Evolutionary conservation across 92 coral and sea anemone genomes (phyloP).

Genomic region (Palythoa grandiflora): DNA sequence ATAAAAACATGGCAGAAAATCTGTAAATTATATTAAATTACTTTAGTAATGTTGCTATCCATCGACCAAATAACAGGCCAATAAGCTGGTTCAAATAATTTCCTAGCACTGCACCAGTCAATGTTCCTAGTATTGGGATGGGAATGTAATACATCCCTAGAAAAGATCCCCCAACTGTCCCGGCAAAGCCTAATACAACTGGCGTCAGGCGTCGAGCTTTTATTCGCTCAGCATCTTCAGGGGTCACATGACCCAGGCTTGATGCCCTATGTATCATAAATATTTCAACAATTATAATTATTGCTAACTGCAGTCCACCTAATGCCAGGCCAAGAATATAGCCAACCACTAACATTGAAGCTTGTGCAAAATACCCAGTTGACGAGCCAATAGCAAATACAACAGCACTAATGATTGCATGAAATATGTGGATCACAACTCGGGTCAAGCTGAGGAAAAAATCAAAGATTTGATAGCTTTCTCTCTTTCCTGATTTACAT

Average conservation of each 20-base stretch:
- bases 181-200: conserved; percentile 79
- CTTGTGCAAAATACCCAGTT: conserved; percentile 83
- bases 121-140: conserved; percentile 70
- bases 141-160: conserved; percentile 75
- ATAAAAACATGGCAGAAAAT: no score
- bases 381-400: conserved; percentile 67
- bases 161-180: conserved; percentile 77
- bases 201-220: conserved; percentile 90
- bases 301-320: conserved; percentile 72
- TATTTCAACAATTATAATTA: conserved; percentile 71
- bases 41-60: conserved; percentile 76
- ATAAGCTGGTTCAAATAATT: conserved; percentile 74
- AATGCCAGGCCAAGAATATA: conserved; percentile 60
- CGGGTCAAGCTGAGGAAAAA: conserved; percentile 68
- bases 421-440: conserved; percentile 60
- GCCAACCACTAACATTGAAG: conserved; percentile 68
- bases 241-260: conserved; percentile 79
- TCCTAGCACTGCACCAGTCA: conserved; percentile 74
- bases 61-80: conserved; percentile 83
- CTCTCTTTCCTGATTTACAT: conserved; percentile 81
- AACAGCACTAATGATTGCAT: conserved; percentile 71
- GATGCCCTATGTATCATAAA: conserved; percentile 73
- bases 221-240: conserved; percentile 87
- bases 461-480: conserved; percentile 82
- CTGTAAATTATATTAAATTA: not conserved